These are phyloP conservation scores for Aldrovandia affinis DNA, from an alignment of 2,797 vertebrate genomes.

Conservation along the genomic window DNA sequence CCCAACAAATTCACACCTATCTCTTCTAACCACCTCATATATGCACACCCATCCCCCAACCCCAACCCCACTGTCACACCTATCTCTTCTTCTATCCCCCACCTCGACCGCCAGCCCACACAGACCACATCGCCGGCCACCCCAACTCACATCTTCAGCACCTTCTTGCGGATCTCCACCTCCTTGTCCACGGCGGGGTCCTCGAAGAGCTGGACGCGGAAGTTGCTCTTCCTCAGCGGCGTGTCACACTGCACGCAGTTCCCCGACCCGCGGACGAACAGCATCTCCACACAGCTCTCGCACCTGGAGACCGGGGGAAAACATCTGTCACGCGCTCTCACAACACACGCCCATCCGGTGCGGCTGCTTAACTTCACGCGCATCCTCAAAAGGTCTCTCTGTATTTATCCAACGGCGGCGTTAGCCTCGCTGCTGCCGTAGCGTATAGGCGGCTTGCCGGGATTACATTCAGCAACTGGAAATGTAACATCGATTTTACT, in stretches of 20 bases:
- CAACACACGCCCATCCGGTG: constrained; percentile 52
- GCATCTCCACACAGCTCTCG: constrained; percentile 96
- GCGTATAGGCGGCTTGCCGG: too few species aligned
- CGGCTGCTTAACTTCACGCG: not conserved
- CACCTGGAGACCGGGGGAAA: constrained; percentile 74
- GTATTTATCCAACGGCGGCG: too few species aligned
- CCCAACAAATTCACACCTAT: not conserved
- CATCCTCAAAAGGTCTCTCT: too few species aligned
- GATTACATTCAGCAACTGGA: too few species aligned
- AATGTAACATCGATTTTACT: too few species aligned
- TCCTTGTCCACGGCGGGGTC: constrained; percentile 96
- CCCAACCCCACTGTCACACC: not conserved
- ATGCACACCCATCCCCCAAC: not conserved
- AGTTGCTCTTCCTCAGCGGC: constrained; percentile 93
- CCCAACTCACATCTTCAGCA: constrained; percentile 88
- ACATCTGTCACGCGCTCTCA: constrained; percentile 45
- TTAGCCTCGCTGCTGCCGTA: too few species aligned
- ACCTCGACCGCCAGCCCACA: not conserved
- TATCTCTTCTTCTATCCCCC: not conserved
- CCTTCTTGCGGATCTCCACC: constrained; percentile 97
- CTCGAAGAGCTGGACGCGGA: constrained; percentile 95
- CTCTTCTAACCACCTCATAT: not conserved
- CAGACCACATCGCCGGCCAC: not conserved
- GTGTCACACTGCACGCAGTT: constrained; percentile 94
- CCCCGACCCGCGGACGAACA: constrained; percentile 93